phyloP scores from a whole-genome alignment of 2,797 vertebrate species.

The Prunella strophiata region DNA sequence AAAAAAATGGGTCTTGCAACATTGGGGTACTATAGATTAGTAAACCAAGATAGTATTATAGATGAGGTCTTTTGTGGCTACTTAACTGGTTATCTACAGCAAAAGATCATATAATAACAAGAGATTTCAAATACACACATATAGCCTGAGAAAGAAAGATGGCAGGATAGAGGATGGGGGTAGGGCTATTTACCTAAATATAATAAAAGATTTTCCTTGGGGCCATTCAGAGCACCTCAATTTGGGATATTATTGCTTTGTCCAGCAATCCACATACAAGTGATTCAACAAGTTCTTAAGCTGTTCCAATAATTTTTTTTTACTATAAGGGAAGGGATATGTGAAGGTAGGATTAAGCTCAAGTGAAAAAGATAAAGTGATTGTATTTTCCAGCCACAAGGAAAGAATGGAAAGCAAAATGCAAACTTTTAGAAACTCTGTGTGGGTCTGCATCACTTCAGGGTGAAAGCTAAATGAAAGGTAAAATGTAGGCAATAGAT shows the following conservation, averaged over 20 bases:
- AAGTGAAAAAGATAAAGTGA: background rate
- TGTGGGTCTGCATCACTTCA: background rate
- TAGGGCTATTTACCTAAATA: background rate
- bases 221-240: background rate
- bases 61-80: background rate
- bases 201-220: background rate
- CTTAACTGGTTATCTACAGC: background rate
- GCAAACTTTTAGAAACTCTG: background rate
- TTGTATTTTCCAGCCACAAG: background rate
- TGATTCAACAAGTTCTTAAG: background rate
- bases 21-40: background rate
- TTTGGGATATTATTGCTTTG: background rate
- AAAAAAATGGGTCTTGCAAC: background rate
- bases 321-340: background rate
- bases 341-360: background rate
- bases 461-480: background rate
- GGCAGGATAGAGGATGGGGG: background rate
- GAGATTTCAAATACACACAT: background rate
- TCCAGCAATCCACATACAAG: background rate
- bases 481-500: background rate
- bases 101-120: background rate
- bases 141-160: background rate
- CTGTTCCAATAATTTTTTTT: background rate
- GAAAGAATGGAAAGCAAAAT: background rate
- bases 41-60: background rate